These are phyloP conservation scores for Rosalia funebris DNA, from an alignment of 2,888 invertebrate species.

Conservation along the genomic window DNA sequence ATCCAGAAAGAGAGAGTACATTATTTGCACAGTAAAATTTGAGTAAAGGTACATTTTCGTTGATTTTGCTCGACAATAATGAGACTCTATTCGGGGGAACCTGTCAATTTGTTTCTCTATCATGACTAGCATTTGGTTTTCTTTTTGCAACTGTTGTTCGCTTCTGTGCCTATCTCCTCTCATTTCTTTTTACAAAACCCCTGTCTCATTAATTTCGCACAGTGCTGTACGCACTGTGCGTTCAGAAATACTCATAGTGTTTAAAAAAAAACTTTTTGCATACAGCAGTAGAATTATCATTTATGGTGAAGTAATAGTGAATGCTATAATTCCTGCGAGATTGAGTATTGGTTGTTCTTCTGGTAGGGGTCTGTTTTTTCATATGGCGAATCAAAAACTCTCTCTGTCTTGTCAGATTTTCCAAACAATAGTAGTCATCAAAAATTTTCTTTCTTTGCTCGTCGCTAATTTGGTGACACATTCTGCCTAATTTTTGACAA, in stretches of 20 bases:
- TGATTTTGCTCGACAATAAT: neutral
- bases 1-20: neutral
- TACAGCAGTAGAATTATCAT: neutral
- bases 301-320: neutral
- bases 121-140: neutral
- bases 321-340: neutral
- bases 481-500: neutral
- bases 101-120: neutral
- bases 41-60: neutral
- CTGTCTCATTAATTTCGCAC: neutral
- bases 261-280: constrained; percentile 23
- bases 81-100: neutral
- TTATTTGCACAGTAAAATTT: neutral
- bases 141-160: neutral
- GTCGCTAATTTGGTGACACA: neutral
- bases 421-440: neutral
- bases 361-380: neutral
- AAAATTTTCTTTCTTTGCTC: neutral
- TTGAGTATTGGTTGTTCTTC: neutral
- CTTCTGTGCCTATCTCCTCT: neutral
- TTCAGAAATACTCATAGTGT: constrained; percentile 14
- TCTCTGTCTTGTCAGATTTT: neutral
- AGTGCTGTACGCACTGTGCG: constrained; percentile 4
- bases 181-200: neutral
- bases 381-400: neutral